Conservation (phyloP, 2,797 vertebrate genomes). For the Atherinosoma microstoma region DNA sequence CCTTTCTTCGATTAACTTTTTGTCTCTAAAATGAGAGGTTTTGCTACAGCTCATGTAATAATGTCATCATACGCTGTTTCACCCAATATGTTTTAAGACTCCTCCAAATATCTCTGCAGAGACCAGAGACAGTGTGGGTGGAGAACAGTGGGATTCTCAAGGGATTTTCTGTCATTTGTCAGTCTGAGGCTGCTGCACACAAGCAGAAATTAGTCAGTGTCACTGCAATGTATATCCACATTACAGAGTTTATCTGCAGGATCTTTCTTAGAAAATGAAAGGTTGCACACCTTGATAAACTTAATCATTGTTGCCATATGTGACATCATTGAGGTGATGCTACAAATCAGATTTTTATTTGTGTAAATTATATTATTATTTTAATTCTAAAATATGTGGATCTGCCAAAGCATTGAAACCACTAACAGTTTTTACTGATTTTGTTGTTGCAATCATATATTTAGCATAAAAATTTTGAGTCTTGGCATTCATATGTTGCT, state of each 20-base stretch:
- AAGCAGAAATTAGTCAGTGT: constrained; percentile 37
- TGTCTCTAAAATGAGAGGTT: constrained; percentile 21
- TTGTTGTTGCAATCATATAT: neutral
- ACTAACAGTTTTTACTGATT: neutral
- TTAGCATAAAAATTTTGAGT: neutral
- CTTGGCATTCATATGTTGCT: neutral
- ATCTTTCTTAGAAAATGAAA: constrained; percentile 12
- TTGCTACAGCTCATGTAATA: constrained; percentile 55
- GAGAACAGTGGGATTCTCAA: constrained; percentile 44
- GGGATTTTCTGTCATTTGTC: constrained; percentile 35
- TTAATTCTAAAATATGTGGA: neutral
- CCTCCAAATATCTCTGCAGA: constrained; percentile 35
- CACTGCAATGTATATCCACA: constrained; percentile 33
- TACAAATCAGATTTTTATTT: neutral
- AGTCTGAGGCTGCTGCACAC: constrained; percentile 35
- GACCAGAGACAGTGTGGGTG: constrained; percentile 39
- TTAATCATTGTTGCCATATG: constrained; percentile 2
- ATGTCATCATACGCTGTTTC: constrained; percentile 65
- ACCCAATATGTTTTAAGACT: constrained; percentile 45
- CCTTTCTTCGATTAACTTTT: constrained; percentile 1
- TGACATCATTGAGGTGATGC: constrained; percentile 2
- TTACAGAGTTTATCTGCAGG: constrained; percentile 28
- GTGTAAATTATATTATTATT: neutral
- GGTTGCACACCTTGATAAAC: constrained; percentile 9
- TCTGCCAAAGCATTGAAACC: neutral